Evolutionary conservation across 2,797 vertebrate species (phyloP).

Genomic region (Austrolebias charrua): DNA sequence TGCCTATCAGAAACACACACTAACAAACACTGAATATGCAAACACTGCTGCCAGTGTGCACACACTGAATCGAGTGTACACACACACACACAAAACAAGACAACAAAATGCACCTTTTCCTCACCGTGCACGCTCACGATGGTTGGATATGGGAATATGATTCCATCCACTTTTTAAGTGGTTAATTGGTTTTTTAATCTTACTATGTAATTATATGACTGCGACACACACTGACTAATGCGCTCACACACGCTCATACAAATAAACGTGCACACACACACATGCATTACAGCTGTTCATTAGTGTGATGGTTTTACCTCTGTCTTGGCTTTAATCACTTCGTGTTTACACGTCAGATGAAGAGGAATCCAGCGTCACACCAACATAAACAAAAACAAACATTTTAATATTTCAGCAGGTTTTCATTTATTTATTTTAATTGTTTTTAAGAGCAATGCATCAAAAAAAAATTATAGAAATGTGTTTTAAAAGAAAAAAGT

Average conservation of each 20-base stretch:
- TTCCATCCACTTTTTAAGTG: slow-evolving; percentile 78
- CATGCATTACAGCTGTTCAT: slow-evolving; percentile 71
- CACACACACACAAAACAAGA: slow-evolving; percentile 41
- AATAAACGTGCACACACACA: slow-evolving; percentile 10
- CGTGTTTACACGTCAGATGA: slow-evolving; percentile 73
- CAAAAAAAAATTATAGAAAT: too few species aligned
- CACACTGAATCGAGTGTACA: slow-evolving; percentile 15
- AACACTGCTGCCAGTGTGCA: slow-evolving; percentile 36
- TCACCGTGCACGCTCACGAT: slow-evolving; percentile 48
- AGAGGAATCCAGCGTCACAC: slow-evolving; percentile 42
- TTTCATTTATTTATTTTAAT: slow-evolving; percentile 33
- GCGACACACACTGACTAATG: slow-evolving; percentile 41
- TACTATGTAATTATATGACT: slow-evolving; percentile 74
- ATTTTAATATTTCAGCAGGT: slow-evolving; percentile 33
- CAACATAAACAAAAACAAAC: slow-evolving; percentile 7
- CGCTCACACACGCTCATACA: slow-evolving; percentile 13
- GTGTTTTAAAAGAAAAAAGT: too few species aligned
- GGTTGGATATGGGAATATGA: slow-evolving; percentile 67
- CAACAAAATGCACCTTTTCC: slow-evolving; percentile 52
- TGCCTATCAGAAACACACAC: slow-evolving; percentile 59
- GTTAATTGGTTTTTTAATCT: slow-evolving; percentile 80
- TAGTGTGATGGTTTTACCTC: slow-evolving; percentile 68
- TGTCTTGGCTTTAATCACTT: slow-evolving; percentile 67
- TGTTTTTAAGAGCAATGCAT: too few species aligned
- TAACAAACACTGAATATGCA: slow-evolving; percentile 45